Conservation (phyloP, 2,797 vertebrate species). For the Darevskia mixta region DNA sequence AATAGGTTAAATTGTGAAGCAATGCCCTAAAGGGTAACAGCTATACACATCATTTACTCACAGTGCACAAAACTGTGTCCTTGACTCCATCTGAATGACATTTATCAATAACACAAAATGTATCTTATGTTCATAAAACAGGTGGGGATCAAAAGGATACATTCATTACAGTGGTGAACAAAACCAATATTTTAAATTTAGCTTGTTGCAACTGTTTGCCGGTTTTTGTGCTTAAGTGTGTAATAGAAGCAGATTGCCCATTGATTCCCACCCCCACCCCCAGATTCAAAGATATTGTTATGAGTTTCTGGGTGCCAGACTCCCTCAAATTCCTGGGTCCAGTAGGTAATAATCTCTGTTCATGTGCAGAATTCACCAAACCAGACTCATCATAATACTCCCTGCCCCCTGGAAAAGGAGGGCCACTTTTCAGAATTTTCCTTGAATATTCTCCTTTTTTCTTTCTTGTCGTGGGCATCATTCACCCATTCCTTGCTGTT, state of each 20-base stretch:
- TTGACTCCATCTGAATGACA: slow-evolving; percentile 26
- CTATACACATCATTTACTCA: background rate
- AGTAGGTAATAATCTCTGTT: too few species aligned
- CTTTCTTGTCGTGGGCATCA: too few species aligned
- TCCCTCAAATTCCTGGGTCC: too few species aligned
- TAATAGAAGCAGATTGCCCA: background rate
- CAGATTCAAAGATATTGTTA: slow-evolving; percentile 12
- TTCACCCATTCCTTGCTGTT: too few species aligned
- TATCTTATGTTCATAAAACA: slow-evolving; percentile 13
- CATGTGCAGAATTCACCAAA: too few species aligned
- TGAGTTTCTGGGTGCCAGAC: background rate
- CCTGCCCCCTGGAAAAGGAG: too few species aligned
- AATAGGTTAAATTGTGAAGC: background rate
- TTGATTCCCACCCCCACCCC: background rate
- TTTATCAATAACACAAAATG: background rate
- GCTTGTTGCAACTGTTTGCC: background rate
- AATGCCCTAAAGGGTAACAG: background rate
- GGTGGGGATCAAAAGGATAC: slow-evolving; percentile 18
- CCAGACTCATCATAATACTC: too few species aligned
- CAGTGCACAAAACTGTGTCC: background rate
- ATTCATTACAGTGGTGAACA: slow-evolving; percentile 40
- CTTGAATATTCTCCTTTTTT: too few species aligned
- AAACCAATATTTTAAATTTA: background rate
- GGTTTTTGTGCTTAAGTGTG: background rate
- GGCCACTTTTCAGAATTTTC: too few species aligned